Conservation (phyloP, 2,888 invertebrate genomes). For the Saturnia pavonia region DNA sequence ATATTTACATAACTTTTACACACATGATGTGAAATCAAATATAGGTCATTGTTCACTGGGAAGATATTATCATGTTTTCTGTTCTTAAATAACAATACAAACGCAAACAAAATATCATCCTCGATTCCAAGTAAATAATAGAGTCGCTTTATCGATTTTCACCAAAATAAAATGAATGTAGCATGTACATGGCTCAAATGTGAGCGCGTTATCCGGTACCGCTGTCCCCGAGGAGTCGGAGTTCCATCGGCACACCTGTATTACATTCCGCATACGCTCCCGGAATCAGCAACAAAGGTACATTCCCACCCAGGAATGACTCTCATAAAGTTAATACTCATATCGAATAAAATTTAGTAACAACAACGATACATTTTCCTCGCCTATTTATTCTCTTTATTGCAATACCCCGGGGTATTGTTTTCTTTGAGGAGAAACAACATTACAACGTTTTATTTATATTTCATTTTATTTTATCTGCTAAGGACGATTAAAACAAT, state of each 20-base stretch:
- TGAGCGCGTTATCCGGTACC: slow-evolving; percentile 5
- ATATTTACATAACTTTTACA: too few relatives aligned
- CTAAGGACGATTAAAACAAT: not conserved
- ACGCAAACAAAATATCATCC: not conserved
- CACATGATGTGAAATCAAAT: too few relatives aligned
- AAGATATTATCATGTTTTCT: not conserved
- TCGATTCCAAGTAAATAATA: not conserved
- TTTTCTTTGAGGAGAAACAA: slow-evolving; percentile 2
- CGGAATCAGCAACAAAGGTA: slow-evolving; percentile 41
- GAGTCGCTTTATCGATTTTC: slow-evolving; percentile 1
- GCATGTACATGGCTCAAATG: slow-evolving; percentile 8
- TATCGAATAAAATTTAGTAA: slow-evolving; percentile 27
- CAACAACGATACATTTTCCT: slow-evolving; percentile 8
- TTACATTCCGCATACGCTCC: slow-evolving; percentile 15
- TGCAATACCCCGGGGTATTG: slow-evolving; percentile 3
- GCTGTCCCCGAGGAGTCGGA: slow-evolving; percentile 8
- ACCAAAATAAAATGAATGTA: slow-evolving; percentile 1
- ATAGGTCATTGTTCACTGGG: too few relatives aligned
- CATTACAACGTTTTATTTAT: not conserved
- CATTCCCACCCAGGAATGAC: slow-evolving; percentile 45
- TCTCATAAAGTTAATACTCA: slow-evolving; percentile 53
- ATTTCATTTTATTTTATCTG: not conserved
- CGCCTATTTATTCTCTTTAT: slow-evolving; percentile 9
- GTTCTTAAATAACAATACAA: not conserved
- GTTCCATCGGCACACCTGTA: slow-evolving; percentile 14